Percentiles rank a stretch among this genome's conserved stretches.
Conservation (phyloP, 2,797 vertebrate genomes). For the Nyctalus aviator region DNA sequence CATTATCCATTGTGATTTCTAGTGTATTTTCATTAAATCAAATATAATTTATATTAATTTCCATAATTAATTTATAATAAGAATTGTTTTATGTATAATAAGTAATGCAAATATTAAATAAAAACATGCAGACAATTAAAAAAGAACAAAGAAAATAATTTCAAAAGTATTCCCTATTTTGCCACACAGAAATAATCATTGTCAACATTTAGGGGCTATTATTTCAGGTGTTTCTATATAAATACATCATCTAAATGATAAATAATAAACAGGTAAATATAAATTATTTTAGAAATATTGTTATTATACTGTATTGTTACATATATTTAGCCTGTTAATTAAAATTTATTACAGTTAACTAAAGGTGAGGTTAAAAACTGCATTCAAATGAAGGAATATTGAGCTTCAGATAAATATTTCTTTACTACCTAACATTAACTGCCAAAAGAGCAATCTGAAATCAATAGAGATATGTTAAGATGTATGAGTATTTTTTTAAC, state of each 20-base stretch:
- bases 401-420: constrained; percentile 38
- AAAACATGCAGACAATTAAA: neutral
- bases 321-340: neutral
- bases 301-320: neutral
- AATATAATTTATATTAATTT: neutral
- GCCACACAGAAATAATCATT: neutral
- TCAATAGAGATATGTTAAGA: constrained; percentile 16
- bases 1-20: neutral
- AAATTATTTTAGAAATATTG: neutral
- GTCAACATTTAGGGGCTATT: neutral
- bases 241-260: neutral
- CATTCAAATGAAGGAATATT: constrained; percentile 37
- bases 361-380: neutral
- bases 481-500: neutral
- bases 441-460: neutral
- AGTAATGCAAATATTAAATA: neutral
- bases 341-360: constrained; percentile 3
- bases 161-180: neutral
- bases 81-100: neutral
- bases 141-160: neutral
- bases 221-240: neutral
- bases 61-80: neutral
- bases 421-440: neutral
- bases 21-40: neutral
- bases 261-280: neutral